Evolutionary conservation across 2,113 vertebrate species (phyloP).

Genomic region (cattle (Bos taurus)): DNA sequence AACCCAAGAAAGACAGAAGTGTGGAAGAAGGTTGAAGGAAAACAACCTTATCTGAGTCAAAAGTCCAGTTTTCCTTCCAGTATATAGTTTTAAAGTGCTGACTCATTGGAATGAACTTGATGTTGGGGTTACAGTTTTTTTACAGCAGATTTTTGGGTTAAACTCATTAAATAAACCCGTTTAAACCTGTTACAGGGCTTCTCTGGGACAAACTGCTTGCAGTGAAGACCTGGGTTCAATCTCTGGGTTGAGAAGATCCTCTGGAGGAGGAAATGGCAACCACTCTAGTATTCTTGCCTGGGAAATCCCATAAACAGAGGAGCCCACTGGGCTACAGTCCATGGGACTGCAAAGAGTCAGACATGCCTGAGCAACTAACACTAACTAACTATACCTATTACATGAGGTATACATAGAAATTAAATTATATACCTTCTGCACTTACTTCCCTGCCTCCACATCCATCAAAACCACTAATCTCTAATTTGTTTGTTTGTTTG

Average conservation of each 20-base stretch:
- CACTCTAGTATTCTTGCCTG: neutral
- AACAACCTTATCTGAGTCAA: neutral
- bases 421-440: neutral
- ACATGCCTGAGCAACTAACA: no score
- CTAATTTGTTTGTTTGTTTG: neutral
- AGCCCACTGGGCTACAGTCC: neutral
- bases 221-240: neutral
- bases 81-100: neutral
- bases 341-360: neutral
- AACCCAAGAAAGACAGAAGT: neutral
- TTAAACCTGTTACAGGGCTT: neutral
- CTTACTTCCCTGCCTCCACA: neutral
- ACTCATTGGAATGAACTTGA: constrained; percentile 10
- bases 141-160: constrained; percentile 21
- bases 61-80: neutral
- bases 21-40: neutral
- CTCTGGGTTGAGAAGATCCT: neutral
- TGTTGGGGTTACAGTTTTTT: constrained; percentile 16
- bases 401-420: neutral
- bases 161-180: neutral
- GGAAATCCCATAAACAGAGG: neutral
- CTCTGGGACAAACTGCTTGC: neutral
- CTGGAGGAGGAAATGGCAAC: neutral
- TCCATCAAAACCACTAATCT: neutral
- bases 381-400: no score